Base-by-base conservation (phyloP, 2,113 vertebrate genomes). In the Rhodinocichla rosea region DNA sequence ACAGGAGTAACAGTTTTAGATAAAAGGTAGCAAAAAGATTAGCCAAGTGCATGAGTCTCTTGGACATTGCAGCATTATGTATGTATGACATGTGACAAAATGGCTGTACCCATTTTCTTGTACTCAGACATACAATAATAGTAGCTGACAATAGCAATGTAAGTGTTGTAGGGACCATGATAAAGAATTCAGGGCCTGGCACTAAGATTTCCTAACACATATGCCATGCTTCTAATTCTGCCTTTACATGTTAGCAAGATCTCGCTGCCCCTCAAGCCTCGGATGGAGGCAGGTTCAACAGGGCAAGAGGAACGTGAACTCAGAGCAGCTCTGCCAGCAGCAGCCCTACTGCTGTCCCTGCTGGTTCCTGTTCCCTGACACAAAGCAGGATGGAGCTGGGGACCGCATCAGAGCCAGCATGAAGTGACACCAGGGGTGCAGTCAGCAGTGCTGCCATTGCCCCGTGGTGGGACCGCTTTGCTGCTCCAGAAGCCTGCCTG, bases 401-500 rank as follows among this genome's bases (percentile, higher is more conserved):
- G 18, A 13, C 3, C 1, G 7, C 53, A 12, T 21, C 24, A 52
- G 37, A 79, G 44, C 35, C 0, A 0, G 17, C 30, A 15, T 1
- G 30, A 21, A 15, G 39, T 28, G 35, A 39, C 19, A 47, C 10
- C 35, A 33, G 39, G 5, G 10, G 1, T 45, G 80, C 26, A 35
- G n/a, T 26, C 63, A 71, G 22, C 40, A 16, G 24, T 10, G 23
- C 59, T 39, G 17, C 13, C 35, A 3, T 5, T 47, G 73, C 11
- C 23, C 9, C 0, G 0, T 9, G 52, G n/a, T 9, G 21, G n/a
- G 63, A 17, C 12, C 5, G 8, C 27, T 57, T 39, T 45, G 32
- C 15, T 70, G 47, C 33, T 70, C 35, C 69, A 59, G 2, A 27
- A 24, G 16, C 21, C 32, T 24, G 28, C 33, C 40, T 4, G 4